These are phyloP conservation scores for Entomobrya multifasciata DNA, from an alignment of 2,888 invertebrate genomes.

Conservation along the genomic window DNA sequence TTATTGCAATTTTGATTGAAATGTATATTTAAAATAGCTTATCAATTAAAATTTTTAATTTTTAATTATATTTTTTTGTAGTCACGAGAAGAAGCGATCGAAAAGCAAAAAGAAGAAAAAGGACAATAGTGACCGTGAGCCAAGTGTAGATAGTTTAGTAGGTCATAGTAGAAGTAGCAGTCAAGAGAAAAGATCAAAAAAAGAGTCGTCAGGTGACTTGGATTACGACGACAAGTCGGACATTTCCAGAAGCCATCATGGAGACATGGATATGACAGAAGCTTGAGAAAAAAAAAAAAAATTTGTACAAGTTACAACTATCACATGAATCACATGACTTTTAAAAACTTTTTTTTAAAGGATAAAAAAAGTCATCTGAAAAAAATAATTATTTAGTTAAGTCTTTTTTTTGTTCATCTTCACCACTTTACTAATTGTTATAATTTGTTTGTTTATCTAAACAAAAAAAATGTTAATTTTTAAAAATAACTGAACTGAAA, in stretches of 20 bases:
- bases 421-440: neutral
- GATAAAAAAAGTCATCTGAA: too few species aligned
- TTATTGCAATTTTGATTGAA: neutral
- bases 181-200: conserved; percentile 66
- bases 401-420: conserved; percentile 18
- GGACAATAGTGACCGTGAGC: conserved; percentile 66
- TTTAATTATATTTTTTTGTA: too few species aligned
- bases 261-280: conserved; percentile 40
- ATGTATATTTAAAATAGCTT: neutral
- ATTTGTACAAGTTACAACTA: too few species aligned
- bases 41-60: neutral
- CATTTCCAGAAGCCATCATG: conserved; percentile 51
- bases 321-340: too few species aligned
- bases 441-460: neutral
- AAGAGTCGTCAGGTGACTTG: conserved; percentile 56
- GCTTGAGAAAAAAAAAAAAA: too few species aligned
- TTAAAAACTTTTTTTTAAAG: too few species aligned
- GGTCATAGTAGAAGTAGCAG: conserved; percentile 59
- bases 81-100: conserved; percentile 71
- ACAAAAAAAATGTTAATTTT: neutral
- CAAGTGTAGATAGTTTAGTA: conserved; percentile 58
- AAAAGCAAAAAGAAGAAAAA: conserved; percentile 74
- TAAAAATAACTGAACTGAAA: conserved; percentile 16
- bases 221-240: conserved; percentile 67
- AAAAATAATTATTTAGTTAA: too few species aligned